These are phyloP conservation scores for Labeo calbasu DNA, from an alignment of 2,797 vertebrate species.

Conservation along the genomic window DNA sequence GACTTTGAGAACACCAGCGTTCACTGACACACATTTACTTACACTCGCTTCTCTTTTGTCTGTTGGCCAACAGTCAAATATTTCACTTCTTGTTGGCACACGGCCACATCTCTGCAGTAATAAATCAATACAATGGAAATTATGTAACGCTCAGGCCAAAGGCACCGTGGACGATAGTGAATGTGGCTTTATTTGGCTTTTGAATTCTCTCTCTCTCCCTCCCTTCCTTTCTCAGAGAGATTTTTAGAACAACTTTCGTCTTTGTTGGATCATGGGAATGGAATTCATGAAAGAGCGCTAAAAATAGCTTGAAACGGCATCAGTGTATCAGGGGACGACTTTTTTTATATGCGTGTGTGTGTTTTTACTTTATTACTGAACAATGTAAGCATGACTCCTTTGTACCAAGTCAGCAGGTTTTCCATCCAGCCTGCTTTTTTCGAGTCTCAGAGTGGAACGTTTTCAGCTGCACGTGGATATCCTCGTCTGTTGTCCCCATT, in stretches of 20 bases:
- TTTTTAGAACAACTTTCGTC: slow-evolving; percentile 20
- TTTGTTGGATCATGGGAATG: slow-evolving; percentile 28
- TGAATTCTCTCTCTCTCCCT: slow-evolving; percentile 37
- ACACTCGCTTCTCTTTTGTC: slow-evolving; percentile 21
- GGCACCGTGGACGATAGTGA: slow-evolving; percentile 57
- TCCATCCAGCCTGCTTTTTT: slow-evolving; percentile 32
- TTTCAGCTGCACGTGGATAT: slow-evolving; percentile 53
- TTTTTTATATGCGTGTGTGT: slow-evolving; percentile 6
- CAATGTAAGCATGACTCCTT: slow-evolving; percentile 37
- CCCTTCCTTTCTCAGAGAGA: slow-evolving; percentile 60
- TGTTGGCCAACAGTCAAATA: slow-evolving; percentile 63
- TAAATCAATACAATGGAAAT: slow-evolving; percentile 73
- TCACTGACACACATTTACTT: slow-evolving; percentile 64
- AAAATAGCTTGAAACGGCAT: slow-evolving; percentile 7
- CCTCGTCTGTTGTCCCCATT: slow-evolving; percentile 21
- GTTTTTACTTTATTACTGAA: slow-evolving; percentile 35
- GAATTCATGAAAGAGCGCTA: slow-evolving; percentile 20
- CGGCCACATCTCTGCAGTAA: slow-evolving; percentile 68
- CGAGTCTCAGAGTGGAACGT: slow-evolving; percentile 9
- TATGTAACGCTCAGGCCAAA: slow-evolving; percentile 64
- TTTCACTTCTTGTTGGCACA: slow-evolving; percentile 64
- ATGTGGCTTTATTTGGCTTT: slow-evolving; percentile 45
- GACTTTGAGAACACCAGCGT: slow-evolving; percentile 58
- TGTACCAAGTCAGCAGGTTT: slow-evolving; percentile 37
- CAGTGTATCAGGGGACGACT: not conserved